Percentiles rank a stretch among this genome's conserved stretches.
Conservation (phyloP, 2,888 invertebrate species). For the Crossocerus cetratus region DNA sequence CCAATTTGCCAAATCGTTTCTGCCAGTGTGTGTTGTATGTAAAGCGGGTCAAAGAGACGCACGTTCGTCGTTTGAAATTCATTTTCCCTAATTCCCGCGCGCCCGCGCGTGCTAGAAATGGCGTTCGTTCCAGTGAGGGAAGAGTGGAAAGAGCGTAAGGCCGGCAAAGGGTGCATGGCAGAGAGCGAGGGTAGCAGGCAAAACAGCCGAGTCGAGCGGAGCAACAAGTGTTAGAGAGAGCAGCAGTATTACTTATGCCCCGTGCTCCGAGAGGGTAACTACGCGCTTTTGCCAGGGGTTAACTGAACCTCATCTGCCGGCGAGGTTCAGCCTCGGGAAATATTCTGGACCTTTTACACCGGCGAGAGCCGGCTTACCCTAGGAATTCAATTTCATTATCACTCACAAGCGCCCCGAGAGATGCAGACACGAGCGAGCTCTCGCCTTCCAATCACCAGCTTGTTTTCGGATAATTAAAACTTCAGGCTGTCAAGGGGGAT, state of each 20-base stretch:
- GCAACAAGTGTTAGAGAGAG: conserved; percentile 34
- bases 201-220: not conserved
- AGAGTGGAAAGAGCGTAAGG: too few relatives aligned
- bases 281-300: not conserved
- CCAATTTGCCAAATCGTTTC: too few relatives aligned
- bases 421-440: not conserved
- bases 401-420: not conserved
- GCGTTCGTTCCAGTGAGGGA: too few relatives aligned
- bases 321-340: not conserved
- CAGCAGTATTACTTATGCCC: conserved; percentile 7
- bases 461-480: not conserved
- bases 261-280: not conserved
- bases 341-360: conserved; percentile 16
- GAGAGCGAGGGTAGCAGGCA: not conserved
- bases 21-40: too few relatives aligned
- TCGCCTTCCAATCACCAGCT: not conserved
- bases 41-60: too few relatives aligned
- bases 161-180: not conserved
- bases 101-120: too few relatives aligned
- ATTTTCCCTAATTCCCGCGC: too few relatives aligned
- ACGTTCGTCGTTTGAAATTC: too few relatives aligned
- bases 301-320: not conserved
- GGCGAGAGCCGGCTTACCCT: not conserved
- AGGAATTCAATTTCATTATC: conserved; percentile 30
- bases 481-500: not conserved